These are phyloP conservation scores for Ericerus pela DNA, from an alignment of 1,140 invertebrate species.

Conservation along the genomic window DNA sequence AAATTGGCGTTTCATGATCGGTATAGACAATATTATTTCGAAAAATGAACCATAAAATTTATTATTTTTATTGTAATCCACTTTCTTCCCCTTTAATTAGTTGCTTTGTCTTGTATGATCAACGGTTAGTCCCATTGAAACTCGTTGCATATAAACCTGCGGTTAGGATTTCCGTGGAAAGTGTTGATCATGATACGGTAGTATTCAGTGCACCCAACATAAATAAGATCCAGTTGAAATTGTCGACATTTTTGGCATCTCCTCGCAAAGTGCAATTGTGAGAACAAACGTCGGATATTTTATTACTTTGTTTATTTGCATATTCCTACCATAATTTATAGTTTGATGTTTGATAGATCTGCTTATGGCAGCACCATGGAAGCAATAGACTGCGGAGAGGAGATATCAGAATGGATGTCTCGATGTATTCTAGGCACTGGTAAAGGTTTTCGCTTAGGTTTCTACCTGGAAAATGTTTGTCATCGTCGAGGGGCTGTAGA, in stretches of 20 bases:
- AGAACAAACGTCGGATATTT: not conserved
- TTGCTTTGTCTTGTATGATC: not conserved
- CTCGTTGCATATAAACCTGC: not conserved
- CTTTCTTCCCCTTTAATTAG: not conserved
- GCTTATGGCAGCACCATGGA: conserved; percentile 30
- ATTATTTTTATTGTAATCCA: not conserved
- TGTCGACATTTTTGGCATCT: not conserved
- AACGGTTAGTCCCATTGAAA: not conserved
- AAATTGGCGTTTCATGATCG: not conserved
- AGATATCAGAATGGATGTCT: conserved; percentile 43
- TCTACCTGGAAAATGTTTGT: conserved; percentile 33
- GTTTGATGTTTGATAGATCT: conserved; percentile 15
- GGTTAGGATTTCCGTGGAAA: not conserved
- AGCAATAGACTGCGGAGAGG: conserved; percentile 43
- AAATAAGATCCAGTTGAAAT: not conserved
- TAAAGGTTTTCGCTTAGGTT: conserved; percentile 38
- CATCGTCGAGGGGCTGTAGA: not conserved
- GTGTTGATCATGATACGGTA: not conserved
- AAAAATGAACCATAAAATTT: not conserved
- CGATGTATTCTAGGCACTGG: conserved; percentile 39
- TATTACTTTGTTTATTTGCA: not conserved
- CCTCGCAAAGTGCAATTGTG: not conserved
- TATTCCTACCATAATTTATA: not conserved
- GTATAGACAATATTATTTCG: not conserved
- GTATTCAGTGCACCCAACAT: not conserved